These are phyloP conservation scores for Zosterops borbonicus DNA, from an alignment of 2,113 vertebrate species.

Conservation along the genomic window DNA sequence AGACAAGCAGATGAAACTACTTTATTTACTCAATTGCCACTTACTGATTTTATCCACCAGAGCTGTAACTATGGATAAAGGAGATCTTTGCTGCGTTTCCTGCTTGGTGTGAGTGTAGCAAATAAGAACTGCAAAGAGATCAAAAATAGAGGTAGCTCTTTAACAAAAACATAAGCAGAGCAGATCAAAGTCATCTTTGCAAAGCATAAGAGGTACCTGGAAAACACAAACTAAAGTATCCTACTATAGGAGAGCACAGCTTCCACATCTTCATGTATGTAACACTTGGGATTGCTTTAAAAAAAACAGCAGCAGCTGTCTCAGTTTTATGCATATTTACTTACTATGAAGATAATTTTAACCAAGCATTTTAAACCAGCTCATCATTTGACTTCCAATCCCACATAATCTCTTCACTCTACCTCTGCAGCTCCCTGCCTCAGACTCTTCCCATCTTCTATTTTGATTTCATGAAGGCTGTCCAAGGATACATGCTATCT, in stretches of 20 bases:
- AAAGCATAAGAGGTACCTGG: neutral
- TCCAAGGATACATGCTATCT: neutral
- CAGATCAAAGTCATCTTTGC: neutral
- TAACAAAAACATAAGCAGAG: neutral
- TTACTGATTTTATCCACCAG: conserved; percentile 97
- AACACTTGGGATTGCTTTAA: neutral
- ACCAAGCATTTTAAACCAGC: neutral
- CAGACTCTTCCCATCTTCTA: neutral
- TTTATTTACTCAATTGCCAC: neutral
- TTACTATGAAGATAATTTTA: neutral
- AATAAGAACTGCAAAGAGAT: conserved; percentile 86
- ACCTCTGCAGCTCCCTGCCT: neutral
- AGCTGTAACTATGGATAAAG: conserved; percentile 95
- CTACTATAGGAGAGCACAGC: neutral
- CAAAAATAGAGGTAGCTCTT: neutral
- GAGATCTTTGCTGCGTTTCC: conserved; percentile 77
- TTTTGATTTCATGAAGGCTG: neutral
- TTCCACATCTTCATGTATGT: neutral
- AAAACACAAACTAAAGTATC: neutral
- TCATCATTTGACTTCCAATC: neutral
- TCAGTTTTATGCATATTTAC: neutral
- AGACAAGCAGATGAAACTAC: neutral
- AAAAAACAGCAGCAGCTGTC: neutral
- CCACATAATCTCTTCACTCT: neutral
- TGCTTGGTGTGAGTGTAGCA: conserved; percentile 92